Evolutionary conservation across 1,140 invertebrate genomes (phyloP).

Genomic region (Pemphigus obesinymphae): DNA sequence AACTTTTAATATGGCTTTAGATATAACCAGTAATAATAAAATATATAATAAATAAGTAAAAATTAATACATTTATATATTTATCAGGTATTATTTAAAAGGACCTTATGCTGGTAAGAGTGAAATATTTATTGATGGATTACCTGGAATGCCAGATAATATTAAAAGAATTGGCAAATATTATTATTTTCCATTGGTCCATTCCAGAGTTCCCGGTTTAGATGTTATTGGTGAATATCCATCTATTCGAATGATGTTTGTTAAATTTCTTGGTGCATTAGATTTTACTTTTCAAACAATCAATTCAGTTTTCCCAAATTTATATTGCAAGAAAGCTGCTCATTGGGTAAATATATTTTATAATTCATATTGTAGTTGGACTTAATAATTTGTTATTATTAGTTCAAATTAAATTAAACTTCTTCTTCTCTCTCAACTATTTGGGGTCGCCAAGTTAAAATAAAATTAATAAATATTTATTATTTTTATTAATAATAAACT

Average conservation of each 20-base stretch:
- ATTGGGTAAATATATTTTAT: constrained; percentile 52
- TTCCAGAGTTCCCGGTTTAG: constrained; percentile 52
- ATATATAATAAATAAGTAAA: no score
- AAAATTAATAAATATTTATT: no score
- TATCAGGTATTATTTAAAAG: constrained; percentile 67
- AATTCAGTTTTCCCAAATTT: constrained; percentile 59
- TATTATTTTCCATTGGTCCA: constrained; percentile 61
- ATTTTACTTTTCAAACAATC: constrained; percentile 58
- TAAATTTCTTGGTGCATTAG: constrained; percentile 55
- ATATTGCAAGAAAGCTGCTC: constrained; percentile 54
- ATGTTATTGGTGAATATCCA: constrained; percentile 57
- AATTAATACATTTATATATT: constrained; percentile 50
- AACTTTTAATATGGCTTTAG: no score
- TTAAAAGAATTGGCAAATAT: constrained; percentile 62
- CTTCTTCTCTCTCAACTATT: no score
- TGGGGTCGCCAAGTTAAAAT: no score
- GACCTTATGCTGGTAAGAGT: constrained; percentile 64
- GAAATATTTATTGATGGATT: constrained; percentile 74
- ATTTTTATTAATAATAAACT: no score
- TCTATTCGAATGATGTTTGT: constrained; percentile 59
- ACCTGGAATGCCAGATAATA: constrained; percentile 77
- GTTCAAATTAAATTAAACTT: no score
- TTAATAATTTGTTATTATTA: no score
- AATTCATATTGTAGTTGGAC: no score
- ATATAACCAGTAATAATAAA: no score